phyloP scores from a whole-genome alignment of 1,140 invertebrate genomes.

The Hylaeus volcanicus region DNA sequence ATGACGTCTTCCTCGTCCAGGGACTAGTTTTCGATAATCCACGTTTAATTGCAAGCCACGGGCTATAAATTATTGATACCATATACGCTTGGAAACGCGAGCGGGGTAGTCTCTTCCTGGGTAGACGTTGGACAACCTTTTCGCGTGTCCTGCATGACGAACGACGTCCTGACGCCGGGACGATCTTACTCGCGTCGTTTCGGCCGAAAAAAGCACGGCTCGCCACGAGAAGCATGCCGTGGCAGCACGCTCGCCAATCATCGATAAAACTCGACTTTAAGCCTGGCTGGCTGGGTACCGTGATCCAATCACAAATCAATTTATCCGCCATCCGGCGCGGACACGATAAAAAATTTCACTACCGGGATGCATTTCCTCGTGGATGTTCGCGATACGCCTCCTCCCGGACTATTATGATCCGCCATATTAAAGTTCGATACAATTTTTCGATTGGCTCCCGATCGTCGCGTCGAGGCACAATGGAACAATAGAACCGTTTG shows the following conservation, averaged over 20 bases:
- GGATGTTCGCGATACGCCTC: conserved; percentile 40
- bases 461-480: background rate
- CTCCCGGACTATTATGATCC: background rate
- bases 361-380: conserved; percentile 50
- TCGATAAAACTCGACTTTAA: conserved; percentile 58
- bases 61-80: conserved; percentile 16
- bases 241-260: conserved; percentile 43
- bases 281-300: conserved; percentile 24
- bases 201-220: conserved; percentile 44
- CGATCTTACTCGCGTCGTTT: conserved; percentile 48
- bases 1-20: background rate
- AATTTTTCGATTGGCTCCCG: conserved; percentile 23
- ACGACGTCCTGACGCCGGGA: conserved; percentile 47
- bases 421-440: conserved; percentile 53
- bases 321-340: conserved; percentile 61
- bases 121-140: background rate
- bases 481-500: conserved; percentile 8
- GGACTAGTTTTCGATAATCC: background rate
- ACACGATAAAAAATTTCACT: conserved; percentile 58
- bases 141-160: conserved; percentile 51
- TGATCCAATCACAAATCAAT: conserved; percentile 67
- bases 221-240: conserved; percentile 41
- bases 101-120: background rate
- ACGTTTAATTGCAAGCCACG: background rate
- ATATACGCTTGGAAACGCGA: background rate